Conservation (phyloP, 2,888 invertebrate genomes). For the Acanthopleura granulata region DNA sequence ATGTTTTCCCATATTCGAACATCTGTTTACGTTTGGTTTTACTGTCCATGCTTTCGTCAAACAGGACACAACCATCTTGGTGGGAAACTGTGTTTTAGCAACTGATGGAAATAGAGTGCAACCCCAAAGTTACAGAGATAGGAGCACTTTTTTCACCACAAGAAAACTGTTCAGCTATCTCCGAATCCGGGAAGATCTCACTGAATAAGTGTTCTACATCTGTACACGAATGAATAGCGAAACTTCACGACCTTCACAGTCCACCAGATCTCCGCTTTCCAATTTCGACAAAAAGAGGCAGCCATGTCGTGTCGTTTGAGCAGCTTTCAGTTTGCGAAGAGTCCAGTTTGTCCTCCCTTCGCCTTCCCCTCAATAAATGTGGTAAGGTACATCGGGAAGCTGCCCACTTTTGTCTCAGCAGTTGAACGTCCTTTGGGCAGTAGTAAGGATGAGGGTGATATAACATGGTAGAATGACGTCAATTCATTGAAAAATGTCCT, state of each 20-base stretch:
- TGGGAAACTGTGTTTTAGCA: conserved; percentile 9
- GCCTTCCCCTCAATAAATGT: too few relatives aligned
- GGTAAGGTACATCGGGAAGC: too few relatives aligned
- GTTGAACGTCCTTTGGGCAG: too few relatives aligned
- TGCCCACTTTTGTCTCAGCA: too few relatives aligned
- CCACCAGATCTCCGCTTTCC: too few relatives aligned
- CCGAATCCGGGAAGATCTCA: conserved; percentile 30
- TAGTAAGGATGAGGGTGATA: too few relatives aligned
- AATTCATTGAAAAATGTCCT: too few relatives aligned
- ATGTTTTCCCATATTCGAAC: conserved; percentile 42
- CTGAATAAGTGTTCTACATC: conserved; percentile 23
- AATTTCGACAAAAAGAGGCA: too few relatives aligned
- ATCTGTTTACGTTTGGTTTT: conserved; percentile 38
- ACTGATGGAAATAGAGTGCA: conserved; percentile 32
- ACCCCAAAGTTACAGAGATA: conserved; percentile 30
- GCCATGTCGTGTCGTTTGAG: too few relatives aligned
- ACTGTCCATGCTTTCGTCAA: conserved; percentile 36
- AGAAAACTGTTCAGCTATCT: conserved; percentile 26
- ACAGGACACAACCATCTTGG: conserved; percentile 23
- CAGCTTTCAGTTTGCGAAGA: too few relatives aligned
- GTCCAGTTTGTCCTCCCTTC: too few relatives aligned
- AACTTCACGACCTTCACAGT: not conserved
- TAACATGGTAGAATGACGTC: too few relatives aligned
- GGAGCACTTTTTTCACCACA: conserved; percentile 20
- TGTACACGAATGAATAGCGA: conserved; percentile 22